phyloP scores from a whole-genome alignment of 1,140 invertebrate genomes.

The Lucilia sericata region DNA sequence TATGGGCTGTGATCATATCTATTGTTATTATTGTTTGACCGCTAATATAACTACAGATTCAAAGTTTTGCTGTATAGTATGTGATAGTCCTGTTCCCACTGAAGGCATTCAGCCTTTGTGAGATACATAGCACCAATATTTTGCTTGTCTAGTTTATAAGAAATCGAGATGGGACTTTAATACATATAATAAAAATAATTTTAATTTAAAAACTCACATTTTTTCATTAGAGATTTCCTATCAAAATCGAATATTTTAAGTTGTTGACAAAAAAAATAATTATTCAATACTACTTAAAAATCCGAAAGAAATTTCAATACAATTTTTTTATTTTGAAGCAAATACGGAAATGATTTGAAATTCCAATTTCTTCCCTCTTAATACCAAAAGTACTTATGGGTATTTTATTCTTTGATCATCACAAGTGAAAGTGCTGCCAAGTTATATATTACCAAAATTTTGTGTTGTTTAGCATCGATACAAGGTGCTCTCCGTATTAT shows the following conservation, averaged over 20 bases:
- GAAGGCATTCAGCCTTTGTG: slow-evolving; percentile 38
- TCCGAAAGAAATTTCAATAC: too few relatives aligned
- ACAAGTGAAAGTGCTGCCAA: background rate
- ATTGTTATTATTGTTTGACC: slow-evolving; percentile 75
- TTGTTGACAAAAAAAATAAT: too few relatives aligned
- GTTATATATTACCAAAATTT: background rate
- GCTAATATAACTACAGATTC: slow-evolving; percentile 63
- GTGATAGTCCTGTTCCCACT: slow-evolving; percentile 50
- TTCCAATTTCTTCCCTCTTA: too few relatives aligned
- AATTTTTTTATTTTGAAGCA: too few relatives aligned
- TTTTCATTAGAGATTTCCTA: too few relatives aligned
- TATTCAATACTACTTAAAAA: too few relatives aligned
- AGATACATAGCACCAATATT: background rate
- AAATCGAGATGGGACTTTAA: too few relatives aligned
- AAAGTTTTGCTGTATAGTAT: slow-evolving; percentile 60
- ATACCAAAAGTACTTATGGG: too few relatives aligned
- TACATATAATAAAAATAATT: too few relatives aligned
- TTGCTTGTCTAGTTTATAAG: background rate
- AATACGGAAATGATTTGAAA: too few relatives aligned
- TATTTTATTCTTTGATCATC: background rate
- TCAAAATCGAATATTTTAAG: too few relatives aligned
- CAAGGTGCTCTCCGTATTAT: background rate
- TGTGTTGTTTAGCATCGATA: background rate
- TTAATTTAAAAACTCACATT: too few relatives aligned
- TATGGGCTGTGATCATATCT: slow-evolving; percentile 75